These are phyloP conservation scores for Brachionus calyciflorus DNA, from an alignment of 1,140 invertebrate species.

Conservation along the genomic window DNA sequence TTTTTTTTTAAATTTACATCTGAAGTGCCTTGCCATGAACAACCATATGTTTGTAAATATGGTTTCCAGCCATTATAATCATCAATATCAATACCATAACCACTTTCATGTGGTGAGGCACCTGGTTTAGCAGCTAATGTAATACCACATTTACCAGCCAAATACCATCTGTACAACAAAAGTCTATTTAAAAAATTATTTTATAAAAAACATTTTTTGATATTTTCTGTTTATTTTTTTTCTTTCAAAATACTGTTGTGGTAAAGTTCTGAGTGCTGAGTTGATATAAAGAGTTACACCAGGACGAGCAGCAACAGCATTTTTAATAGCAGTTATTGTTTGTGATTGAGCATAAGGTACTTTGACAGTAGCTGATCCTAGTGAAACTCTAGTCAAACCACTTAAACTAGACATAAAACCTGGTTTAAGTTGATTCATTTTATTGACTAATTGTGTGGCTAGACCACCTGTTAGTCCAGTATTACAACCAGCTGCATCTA, in stretches of 20 bases:
- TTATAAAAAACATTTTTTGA: neutral
- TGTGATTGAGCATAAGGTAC: conserved; percentile 20
- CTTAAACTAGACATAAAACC: conserved; percentile 25
- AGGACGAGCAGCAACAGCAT: neutral
- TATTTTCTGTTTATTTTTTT: too few relatives aligned
- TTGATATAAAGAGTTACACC: conserved; percentile 9
- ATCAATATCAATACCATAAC: conserved; percentile 17
- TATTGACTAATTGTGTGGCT: neutral
- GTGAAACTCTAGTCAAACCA: neutral
- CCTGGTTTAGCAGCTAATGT: conserved; percentile 18
- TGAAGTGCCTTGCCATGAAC: conserved; percentile 1
- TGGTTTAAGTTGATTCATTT: conserved; percentile 29
- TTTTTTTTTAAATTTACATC: neutral
- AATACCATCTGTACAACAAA: conserved; percentile 20
- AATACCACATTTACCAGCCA: neutral
- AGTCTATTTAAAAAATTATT: neutral
- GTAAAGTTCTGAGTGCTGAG: conserved; percentile 8
- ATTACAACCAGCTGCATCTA: neutral
- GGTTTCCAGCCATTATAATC: conserved; percentile 16
- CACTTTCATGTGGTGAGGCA: conserved; percentile 28
- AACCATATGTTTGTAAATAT: conserved; percentile 21
- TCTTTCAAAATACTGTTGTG: conserved; percentile 18
- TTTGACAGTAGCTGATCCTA: neutral
- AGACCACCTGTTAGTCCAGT: neutral
- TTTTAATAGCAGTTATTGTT: neutral